Evolutionary conservation across 2,113 vertebrate genomes (phyloP).

Genomic region (Emberiza fucata): DNA sequence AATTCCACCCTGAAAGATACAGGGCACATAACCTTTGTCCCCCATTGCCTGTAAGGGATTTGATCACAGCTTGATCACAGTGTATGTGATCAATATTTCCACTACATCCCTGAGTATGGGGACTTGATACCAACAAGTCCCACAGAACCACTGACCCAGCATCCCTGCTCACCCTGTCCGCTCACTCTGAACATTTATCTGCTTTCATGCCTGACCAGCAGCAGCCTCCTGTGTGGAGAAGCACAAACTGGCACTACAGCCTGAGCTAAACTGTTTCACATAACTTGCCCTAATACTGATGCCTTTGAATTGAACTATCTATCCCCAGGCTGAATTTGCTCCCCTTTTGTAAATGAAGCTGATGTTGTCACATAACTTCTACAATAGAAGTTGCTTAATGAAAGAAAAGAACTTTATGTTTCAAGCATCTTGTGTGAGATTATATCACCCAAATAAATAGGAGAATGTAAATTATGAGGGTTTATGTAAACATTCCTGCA

Average conservation of each 20-base stretch:
- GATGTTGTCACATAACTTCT: background rate
- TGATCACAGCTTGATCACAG: background rate
- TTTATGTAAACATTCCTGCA: background rate
- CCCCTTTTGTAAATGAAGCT: background rate
- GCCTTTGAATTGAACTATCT: background rate
- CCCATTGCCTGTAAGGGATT: background rate
- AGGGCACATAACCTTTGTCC: background rate
- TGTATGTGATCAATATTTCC: background rate
- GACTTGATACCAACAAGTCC: background rate
- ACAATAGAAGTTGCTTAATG: background rate
- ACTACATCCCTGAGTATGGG: rapidly evolving
- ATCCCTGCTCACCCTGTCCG: background rate
- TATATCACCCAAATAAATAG: background rate
- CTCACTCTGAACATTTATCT: background rate
- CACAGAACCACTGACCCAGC: background rate
- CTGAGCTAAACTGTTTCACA: background rate
- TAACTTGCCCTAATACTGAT: background rate
- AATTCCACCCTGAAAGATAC: background rate
- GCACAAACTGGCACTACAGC: background rate
- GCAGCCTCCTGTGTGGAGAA: background rate
- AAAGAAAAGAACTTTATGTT: background rate
- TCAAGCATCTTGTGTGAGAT: background rate
- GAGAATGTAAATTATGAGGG: background rate
- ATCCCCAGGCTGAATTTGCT: background rate
- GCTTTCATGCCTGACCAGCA: background rate